Base-by-base conservation (phyloP, 2,113 vertebrate species). In the Podilymbus podiceps region DNA sequence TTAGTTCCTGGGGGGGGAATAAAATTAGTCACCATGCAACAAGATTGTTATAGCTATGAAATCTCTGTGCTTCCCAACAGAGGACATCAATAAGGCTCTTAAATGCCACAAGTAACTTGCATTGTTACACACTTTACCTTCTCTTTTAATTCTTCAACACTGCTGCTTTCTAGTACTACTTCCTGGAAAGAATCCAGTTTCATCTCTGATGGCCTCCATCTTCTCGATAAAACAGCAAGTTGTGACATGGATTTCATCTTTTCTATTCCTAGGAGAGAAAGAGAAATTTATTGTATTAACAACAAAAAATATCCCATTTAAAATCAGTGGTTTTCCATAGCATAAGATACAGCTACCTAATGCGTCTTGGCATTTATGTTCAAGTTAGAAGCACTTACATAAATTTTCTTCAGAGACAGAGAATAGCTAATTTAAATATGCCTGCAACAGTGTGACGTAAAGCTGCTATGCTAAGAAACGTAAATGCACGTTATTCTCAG, bases 161-260 rank as follows among this genome's bases (percentile, higher is more conserved):
- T 99, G 96, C 99, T 99, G 98, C 98, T 99, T 96, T 99, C 99
- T 95, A 99, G 95, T 84, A 99, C 99, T 35, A 99, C 98, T 96
- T 99, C 99, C 96, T 98, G 98, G 97, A 99, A 99, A 58, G 98
- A 96, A 85, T 99, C 99, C 67, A 99, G 96, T 93, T 98, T 99
- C 98, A 99, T 99, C 68, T 98, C 98, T 23, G 99, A 97, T 2
- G 99, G 99, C 55, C 97, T 98, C 99, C 99, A 99, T 62, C 98
- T 98, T 53, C 98, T 98, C 0, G 99, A 99, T 82, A 99, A 93
- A 94, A 99, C 98, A 19, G 99, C 99, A 93, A 99, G 98, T 91
- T 99, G 99, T 10, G 99, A 99, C 99, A 99, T 99, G 68, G 99
- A 99, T 95, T 99, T 99, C 99, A 99, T 99, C 96, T 99, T 99